A percentile compares a stretch with the other conserved stretches of the same genome.
phyloP scores from a whole-genome alignment of 2,797 vertebrate species.

The Eulemur albifrons region DNA sequence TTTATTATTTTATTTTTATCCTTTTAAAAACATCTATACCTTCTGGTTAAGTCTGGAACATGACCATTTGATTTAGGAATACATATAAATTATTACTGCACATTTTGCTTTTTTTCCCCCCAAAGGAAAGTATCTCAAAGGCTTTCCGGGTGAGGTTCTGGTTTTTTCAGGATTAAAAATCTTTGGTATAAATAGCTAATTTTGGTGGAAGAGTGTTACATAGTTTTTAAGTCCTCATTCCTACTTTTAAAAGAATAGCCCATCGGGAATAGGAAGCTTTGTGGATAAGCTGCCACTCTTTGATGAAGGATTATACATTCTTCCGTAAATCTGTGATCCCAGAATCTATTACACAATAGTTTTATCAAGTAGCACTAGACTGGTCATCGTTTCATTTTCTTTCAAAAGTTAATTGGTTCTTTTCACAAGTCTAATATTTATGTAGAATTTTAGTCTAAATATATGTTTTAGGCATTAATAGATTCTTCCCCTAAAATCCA shows the following conservation, averaged over 20 bases:
- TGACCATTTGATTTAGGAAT: constrained; percentile 39
- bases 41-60: constrained; percentile 15
- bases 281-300: constrained; percentile 53
- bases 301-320: constrained; percentile 55
- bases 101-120: background rate
- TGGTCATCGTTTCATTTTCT: constrained; percentile 23
- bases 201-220: constrained; percentile 23
- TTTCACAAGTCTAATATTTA: constrained; percentile 40
- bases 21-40: background rate
- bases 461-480: background rate
- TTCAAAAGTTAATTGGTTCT: constrained; percentile 44
- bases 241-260: constrained; percentile 69
- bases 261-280: constrained; percentile 41
- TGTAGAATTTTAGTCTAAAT: background rate
- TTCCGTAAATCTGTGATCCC: constrained; percentile 55
- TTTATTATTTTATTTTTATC: constrained; percentile 28
- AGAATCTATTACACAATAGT: constrained; percentile 43
- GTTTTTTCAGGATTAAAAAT: constrained; percentile 48
- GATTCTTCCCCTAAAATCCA: background rate
- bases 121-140: background rate
- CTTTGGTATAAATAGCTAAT: constrained; percentile 34
- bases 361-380: constrained; percentile 51
- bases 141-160: constrained; percentile 27
- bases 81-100: constrained; percentile 19
- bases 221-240: constrained; percentile 45